Percentiles rank a stretch among this genome's conserved stretches.
Conservation (phyloP, 2,797 vertebrate genomes). For the Acanthurus leucopareius region DNA sequence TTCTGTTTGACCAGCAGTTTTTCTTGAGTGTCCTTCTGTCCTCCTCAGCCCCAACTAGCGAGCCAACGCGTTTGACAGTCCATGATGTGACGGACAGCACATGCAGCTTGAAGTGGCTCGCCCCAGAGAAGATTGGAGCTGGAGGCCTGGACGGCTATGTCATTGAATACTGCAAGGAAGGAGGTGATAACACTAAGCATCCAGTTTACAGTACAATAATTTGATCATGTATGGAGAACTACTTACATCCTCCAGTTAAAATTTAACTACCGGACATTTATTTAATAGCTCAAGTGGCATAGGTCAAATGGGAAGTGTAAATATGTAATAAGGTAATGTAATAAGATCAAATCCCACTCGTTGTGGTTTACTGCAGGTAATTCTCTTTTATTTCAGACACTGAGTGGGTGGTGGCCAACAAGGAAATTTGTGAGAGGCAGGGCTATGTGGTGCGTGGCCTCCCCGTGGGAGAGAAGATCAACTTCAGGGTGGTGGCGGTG, state of each 20-base stretch:
- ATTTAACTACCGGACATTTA: neutral
- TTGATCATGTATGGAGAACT: conserved; percentile 4
- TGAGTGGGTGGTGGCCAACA: conserved; percentile 89
- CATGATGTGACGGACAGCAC: conserved; percentile 91
- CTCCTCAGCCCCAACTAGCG: conserved; percentile 88
- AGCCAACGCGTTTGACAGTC: conserved; percentile 87
- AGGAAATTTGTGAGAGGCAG: conserved; percentile 87
- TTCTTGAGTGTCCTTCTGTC: conserved; percentile 42
- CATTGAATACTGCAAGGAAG: conserved; percentile 93
- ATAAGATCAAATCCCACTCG: conserved; percentile 20
- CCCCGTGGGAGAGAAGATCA: conserved; percentile 90
- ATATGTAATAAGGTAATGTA: conserved; percentile 13
- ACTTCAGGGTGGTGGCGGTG: conserved; percentile 90
- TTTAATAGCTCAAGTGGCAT: neutral
- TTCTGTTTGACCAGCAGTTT: conserved; percentile 3
- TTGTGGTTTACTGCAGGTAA: conserved; percentile 34
- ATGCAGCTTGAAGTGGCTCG: conserved; percentile 91
- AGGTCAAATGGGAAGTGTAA: neutral
- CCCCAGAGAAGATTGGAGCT: conserved; percentile 90
- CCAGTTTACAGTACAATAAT: neutral
- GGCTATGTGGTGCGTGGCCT: conserved; percentile 87
- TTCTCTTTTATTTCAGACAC: conserved; percentile 80
- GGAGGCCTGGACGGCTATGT: conserved; percentile 93
- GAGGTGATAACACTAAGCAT: conserved; percentile 81
- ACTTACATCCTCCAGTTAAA: neutral